Evolutionary conservation across 2,113 vertebrate species (phyloP).

Genomic region (Orthonyx spaldingii): DNA sequence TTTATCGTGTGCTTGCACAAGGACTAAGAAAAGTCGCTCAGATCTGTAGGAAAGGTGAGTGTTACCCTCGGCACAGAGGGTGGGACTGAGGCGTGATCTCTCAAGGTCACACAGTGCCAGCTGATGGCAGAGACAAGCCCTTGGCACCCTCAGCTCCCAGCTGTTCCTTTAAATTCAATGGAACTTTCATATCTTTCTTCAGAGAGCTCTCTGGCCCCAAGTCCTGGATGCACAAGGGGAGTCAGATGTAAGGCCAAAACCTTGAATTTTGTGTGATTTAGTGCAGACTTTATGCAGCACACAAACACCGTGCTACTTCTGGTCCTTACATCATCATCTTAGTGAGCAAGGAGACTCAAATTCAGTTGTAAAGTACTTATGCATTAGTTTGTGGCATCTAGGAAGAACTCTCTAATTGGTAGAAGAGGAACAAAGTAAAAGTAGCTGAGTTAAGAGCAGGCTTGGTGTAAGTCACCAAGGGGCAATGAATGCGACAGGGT

Average conservation of each 20-base stretch:
- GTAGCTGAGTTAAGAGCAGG: background rate
- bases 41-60: background rate
- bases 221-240: background rate
- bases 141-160: background rate
- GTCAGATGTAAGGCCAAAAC: background rate
- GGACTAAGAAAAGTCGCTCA: background rate
- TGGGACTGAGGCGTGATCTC: background rate
- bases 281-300: background rate
- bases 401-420: background rate
- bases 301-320: background rate
- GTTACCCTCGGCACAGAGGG: background rate
- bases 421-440: background rate
- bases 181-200: background rate
- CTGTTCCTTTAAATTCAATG: background rate
- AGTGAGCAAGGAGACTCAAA: background rate
- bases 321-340: background rate
- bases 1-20: background rate
- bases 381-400: background rate
- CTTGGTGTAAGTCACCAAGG: background rate
- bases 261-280: background rate
- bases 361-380: background rate
- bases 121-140: background rate
- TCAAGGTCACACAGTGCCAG: constrained; percentile 21
- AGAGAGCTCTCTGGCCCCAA: background rate
- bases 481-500: background rate